Evolutionary conservation across 2,888 invertebrate species (phyloP), one percentile per base, ranked within the genome.

Genomic region (Mimas tiliae): DNA sequence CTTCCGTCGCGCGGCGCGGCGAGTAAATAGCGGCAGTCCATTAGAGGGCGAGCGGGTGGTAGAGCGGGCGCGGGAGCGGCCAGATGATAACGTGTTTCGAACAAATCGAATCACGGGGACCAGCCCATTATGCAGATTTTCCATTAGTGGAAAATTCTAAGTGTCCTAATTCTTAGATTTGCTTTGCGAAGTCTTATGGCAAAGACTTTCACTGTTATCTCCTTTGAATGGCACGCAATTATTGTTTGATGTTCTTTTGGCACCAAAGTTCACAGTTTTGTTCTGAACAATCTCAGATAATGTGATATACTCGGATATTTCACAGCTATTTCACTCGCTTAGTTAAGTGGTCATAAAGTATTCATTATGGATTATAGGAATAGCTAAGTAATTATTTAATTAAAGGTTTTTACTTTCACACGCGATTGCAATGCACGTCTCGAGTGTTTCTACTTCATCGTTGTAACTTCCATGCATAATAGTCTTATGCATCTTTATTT

Each of bases 41-140:
- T 90, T 90, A 90, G 82, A 78, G 81, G 73, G 77, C 70, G 38
- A 16, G 58, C 58, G 72, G 70, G 72, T 66, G 67, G 72, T 0
- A 76, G 73, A 66, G 76, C 69, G 72, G 75, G 78, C 77, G 78
- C 74, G 74, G 72, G 76, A 74, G 42, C 68, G 73, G 71, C 79
- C 48, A 67, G 69, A 70, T 79, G 79, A 75, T 83, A 86, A 86
- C 85, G 84, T 85, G 83, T 83, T 85, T 80, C 75, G 77, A 82
- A 84, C 83, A 88, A 91, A 92, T 91, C 90, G 88, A 91, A 91
- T 91, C 87, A 87, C 77, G 75, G 74, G 82, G 79, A 84, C 81
- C 78, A 81, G 82, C 79, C 90, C 88, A 89, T 91, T 91, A 90
- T 91, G 90, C 83, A 90, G 88, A 91, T 90, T 90, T 91, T 88